These are phyloP conservation scores for Poeciliopsis paucimaculata DNA, from an alignment of 2,797 vertebrate genomes.

Conservation along the genomic window DNA sequence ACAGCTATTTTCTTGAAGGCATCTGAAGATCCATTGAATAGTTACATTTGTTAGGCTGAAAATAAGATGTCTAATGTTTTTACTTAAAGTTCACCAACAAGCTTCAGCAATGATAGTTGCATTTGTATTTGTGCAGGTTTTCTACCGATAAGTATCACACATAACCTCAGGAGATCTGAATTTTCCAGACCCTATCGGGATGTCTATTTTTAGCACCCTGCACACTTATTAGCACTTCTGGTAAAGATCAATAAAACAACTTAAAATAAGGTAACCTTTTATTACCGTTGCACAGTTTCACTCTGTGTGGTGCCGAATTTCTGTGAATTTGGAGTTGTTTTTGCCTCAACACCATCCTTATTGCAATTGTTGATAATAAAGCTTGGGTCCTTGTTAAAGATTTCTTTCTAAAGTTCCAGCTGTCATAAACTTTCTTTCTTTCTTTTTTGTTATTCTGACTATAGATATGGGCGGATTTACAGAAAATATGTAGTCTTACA, in stretches of 20 bases:
- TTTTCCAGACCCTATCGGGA: neutral
- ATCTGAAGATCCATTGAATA: neutral
- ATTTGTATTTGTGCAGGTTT: neutral
- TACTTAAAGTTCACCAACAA: neutral
- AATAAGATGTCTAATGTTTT: neutral
- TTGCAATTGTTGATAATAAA: neutral
- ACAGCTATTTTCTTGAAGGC: neutral
- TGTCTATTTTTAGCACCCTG: neutral
- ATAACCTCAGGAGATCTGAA: neutral
- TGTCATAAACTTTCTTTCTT: neutral
- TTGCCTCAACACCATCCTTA: neutral
- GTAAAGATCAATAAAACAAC: neutral
- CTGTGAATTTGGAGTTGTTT: neutral
- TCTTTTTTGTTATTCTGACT: neutral
- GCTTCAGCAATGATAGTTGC: neutral
- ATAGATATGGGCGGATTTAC: neutral
- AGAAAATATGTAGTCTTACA: neutral
- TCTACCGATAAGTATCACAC: neutral
- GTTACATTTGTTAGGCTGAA: neutral
- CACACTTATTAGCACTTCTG: neutral
- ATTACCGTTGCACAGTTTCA: neutral
- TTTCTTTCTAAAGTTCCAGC: neutral
- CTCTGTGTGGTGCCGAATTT: neutral
- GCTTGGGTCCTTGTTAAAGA: neutral
- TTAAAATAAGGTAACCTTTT: neutral